Conservation (phyloP, 1,140 invertebrate species). For the Drosophila tani region DNA sequence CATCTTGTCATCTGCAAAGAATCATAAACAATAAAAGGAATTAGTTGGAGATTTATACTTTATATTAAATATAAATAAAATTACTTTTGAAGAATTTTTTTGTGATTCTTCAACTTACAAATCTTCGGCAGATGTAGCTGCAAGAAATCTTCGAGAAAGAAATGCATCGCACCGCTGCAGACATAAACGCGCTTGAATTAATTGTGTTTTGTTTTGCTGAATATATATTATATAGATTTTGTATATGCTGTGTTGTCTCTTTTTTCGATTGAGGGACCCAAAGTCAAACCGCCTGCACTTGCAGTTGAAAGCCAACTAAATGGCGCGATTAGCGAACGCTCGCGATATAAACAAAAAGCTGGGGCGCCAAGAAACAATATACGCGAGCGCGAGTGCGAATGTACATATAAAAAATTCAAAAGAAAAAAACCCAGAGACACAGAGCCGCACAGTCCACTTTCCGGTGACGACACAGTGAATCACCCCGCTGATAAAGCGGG, state of each 20-base stretch:
- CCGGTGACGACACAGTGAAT: conserved; percentile 58
- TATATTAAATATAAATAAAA: background rate
- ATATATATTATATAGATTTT: background rate
- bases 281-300: conserved; percentile 64
- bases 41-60: background rate
- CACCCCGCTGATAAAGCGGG: conserved; percentile 49
- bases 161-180: conserved; percentile 39
- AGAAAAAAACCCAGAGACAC: conserved; percentile 33
- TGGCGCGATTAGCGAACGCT: conserved; percentile 44
- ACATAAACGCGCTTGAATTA: conserved; percentile 33
- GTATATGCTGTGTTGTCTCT: background rate
- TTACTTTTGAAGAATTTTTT: background rate
- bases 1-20: conserved; percentile 67
- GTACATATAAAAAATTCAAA: no score
- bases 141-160: conserved; percentile 58
- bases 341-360: conserved; percentile 68
- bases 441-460: conserved; percentile 39
- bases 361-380: conserved; percentile 27
- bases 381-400: conserved; percentile 1
- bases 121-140: conserved; percentile 44
- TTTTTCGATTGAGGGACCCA: background rate
- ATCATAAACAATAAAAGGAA: background rate
- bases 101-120: conserved; percentile 38
- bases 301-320: conserved; percentile 70
- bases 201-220: conserved; percentile 8